Evolutionary conservation across 92 coral and sea anemone genomes (phyloP), one percentile per base, ranked within the genome.

Genomic region (Zoanthus gigantus): DNA sequence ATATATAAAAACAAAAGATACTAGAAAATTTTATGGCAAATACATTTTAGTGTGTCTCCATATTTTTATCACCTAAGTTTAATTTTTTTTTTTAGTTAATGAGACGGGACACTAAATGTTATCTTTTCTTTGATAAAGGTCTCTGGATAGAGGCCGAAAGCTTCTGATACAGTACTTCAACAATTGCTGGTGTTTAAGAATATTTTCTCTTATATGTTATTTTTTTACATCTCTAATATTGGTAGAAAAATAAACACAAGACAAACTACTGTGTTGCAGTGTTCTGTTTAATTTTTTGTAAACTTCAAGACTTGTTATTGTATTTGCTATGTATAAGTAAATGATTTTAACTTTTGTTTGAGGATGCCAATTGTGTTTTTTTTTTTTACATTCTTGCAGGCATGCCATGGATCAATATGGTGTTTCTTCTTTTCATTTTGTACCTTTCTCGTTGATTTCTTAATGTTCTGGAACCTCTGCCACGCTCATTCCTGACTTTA

Each of bases 371-470:
- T 50, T 77, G 30, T 37, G 42, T 37, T 37, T 2, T 91, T 78
- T 18, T 90, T 80, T 37, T 10, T 69, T 74, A 29, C 79, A 28
- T 71, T 71, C 66, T 86, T 90, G 9, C 69, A 72, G 6, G 76
- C 31, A 48, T 90, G 92, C 87, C 83, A 90, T 23, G 89, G 86
- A 69, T 84, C 92, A 71, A 71, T 31, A 17, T 74, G 82, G 52
- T 87, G 93, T 76, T 67, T 86, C 82, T 48, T 82, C 34, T 16
- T 67, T 71, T 37, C 42, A 2, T 28, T 47, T 61, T 9, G 77
- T 50, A 45, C 77, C 79, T n/a, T 48, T 83, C 89, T 8, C 60
- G 57, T 91, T 83, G 31, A 66, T 23, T 86, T 86, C 14, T 46
- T 60, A 0, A 91, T 68, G 61, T 87, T 71, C 52, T 0, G 77